Evolutionary conservation across 2,113 vertebrate species (phyloP).

Genomic region (Vimba vimba): DNA sequence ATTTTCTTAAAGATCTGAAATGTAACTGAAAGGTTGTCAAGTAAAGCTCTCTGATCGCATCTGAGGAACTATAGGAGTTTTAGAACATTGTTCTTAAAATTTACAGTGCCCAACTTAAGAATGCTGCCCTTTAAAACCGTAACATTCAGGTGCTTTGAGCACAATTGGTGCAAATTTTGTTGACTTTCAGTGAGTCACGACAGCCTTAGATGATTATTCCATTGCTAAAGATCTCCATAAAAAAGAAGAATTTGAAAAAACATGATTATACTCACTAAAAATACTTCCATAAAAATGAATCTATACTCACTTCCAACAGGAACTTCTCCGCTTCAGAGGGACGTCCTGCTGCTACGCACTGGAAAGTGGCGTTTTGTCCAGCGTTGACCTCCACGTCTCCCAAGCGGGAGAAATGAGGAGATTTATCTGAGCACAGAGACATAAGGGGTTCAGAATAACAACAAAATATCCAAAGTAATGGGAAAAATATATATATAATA

Average conservation of each 20-base stretch:
- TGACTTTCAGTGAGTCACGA: not conserved
- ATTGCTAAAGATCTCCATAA: not conserved
- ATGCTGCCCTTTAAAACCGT: not conserved
- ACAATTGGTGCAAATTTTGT: not conserved
- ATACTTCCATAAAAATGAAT: not conserved
- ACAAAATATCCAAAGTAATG: not conserved
- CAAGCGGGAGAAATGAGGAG: conserved; percentile 93
- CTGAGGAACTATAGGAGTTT: not conserved
- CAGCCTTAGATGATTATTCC: not conserved
- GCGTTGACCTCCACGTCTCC: conserved; percentile 97
- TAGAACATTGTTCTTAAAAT: not conserved
- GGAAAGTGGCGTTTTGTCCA: conserved; percentile 94
- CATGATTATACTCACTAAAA: not conserved
- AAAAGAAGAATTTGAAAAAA: not conserved
- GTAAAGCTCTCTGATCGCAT: not conserved
- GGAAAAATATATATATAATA: not conserved
- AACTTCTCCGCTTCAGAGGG: conserved; percentile 86
- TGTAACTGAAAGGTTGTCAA: not conserved
- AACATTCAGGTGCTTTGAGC: not conserved
- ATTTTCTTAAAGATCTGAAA: not conserved
- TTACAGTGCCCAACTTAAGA: not conserved
- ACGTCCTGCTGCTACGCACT: conserved; percentile 90
- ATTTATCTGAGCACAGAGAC: conserved; percentile 82
- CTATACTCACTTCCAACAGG: conserved; percentile 87
- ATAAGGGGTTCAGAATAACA: not conserved